Conservation (phyloP, 2,797 vertebrate species). For the Vespertilio murinus region DNA sequence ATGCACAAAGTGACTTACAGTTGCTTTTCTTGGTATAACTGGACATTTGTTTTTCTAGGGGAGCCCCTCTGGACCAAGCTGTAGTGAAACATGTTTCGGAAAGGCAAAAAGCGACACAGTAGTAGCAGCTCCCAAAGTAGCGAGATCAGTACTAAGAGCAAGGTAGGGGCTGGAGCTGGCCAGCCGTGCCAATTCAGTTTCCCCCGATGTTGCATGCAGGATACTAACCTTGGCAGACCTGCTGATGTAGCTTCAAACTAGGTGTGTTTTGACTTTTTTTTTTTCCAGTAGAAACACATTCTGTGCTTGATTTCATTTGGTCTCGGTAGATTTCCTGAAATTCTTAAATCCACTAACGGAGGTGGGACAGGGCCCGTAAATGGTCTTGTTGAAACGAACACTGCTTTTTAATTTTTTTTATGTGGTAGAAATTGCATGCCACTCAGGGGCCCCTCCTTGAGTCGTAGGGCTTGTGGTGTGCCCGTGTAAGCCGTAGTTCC, state of each 20-base stretch:
- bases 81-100: slow-evolving; percentile 96
- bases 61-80: slow-evolving; percentile 70
- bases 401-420: neutral
- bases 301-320: neutral
- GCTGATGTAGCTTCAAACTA: neutral
- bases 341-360: neutral
- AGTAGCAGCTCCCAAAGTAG: slow-evolving; percentile 99
- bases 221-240: neutral
- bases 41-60: slow-evolving; percentile 65
- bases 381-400: neutral
- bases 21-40: neutral
- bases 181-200: accelerated
- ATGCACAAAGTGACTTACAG: neutral
- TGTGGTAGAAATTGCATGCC: neutral
- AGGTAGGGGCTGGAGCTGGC: slow-evolving; percentile 84
- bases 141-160: slow-evolving; percentile 99
- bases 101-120: slow-evolving; percentile 98
- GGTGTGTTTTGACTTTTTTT: neutral
- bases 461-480: neutral
- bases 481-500: neutral
- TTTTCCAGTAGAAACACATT: neutral
- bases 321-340: neutral
- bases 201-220: accelerated
- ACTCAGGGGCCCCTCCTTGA: neutral
- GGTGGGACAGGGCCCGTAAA: neutral